Conservation (phyloP, 2,113 vertebrate species). For the Oncorhynchus clarkii region DNA sequence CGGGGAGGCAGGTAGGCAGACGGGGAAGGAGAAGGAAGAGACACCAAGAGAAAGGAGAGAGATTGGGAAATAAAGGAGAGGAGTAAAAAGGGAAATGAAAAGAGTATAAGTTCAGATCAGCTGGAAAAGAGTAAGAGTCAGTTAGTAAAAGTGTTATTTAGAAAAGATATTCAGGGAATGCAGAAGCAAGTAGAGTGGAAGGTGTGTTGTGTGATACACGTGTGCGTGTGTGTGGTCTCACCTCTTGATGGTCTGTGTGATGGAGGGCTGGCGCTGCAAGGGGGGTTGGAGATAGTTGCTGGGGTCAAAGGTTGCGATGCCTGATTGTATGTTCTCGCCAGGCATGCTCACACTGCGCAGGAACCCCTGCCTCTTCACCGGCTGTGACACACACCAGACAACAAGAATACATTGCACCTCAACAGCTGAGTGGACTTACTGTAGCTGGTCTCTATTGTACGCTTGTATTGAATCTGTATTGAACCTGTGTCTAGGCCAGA, state of each 20-base stretch:
- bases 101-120: background rate
- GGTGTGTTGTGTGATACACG: background rate
- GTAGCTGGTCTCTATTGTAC: background rate
- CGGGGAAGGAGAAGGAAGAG: background rate
- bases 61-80: background rate
- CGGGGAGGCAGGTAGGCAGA: background rate
- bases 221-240: conserved; percentile 49
- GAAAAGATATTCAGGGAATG: background rate
- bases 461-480: background rate
- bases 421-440: background rate
- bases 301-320: conserved; percentile 63
- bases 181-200: background rate
- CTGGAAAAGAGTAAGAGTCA: background rate
- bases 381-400: conserved; percentile 40
- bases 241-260: conserved; percentile 94
- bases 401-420: conserved; percentile 11
- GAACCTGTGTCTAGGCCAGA: no score
- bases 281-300: conserved; percentile 73
- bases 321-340: conserved; percentile 72
- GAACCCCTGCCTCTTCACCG: conserved; percentile 66
- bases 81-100: background rate
- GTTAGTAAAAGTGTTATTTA: conserved; percentile 6
- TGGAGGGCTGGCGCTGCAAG: conserved; percentile 83
- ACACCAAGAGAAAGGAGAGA: background rate
- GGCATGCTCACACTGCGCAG: conserved; percentile 92